These are phyloP conservation scores for Piscicola geometra DNA, from an alignment of 2,888 invertebrate genomes.

Conservation along the genomic window DNA sequence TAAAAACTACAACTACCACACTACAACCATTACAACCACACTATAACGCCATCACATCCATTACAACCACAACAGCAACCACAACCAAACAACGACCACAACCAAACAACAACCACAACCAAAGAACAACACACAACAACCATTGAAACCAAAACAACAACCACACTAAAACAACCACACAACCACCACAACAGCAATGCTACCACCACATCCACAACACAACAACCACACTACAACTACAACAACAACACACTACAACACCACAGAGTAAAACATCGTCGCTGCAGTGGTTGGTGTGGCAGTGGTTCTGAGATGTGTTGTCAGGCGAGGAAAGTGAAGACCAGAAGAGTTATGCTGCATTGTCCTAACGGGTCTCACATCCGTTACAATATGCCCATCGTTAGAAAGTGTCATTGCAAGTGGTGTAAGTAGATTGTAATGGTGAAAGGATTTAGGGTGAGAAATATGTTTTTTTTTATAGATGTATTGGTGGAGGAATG, in stretches of 20 bases:
- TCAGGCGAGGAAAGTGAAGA: constrained; percentile 82
- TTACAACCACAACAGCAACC: neutral
- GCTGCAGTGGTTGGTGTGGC: constrained; percentile 77
- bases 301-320: constrained; percentile 68
- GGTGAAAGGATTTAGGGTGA: too few relatives aligned
- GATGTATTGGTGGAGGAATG: too few relatives aligned
- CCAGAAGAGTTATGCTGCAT: constrained; percentile 85
- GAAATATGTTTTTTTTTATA: too few relatives aligned
- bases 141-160: too few relatives aligned
- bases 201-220: neutral
- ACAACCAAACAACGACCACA: neutral
- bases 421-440: constrained; percentile 43
- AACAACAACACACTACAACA: too few relatives aligned
- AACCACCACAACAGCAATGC: neutral
- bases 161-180: neutral
- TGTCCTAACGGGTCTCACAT: constrained; percentile 84
- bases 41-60: neutral
- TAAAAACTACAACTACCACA: neutral
- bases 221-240: neutral
- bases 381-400: constrained; percentile 91
- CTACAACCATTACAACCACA: neutral
- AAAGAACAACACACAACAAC: too few relatives aligned
- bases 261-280: constrained; percentile 59
- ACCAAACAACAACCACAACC: neutral
- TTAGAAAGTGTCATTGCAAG: constrained; percentile 88